Base-by-base conservation (phyloP, 2,797 vertebrate genomes). In the Dryobates pubescens region DNA sequence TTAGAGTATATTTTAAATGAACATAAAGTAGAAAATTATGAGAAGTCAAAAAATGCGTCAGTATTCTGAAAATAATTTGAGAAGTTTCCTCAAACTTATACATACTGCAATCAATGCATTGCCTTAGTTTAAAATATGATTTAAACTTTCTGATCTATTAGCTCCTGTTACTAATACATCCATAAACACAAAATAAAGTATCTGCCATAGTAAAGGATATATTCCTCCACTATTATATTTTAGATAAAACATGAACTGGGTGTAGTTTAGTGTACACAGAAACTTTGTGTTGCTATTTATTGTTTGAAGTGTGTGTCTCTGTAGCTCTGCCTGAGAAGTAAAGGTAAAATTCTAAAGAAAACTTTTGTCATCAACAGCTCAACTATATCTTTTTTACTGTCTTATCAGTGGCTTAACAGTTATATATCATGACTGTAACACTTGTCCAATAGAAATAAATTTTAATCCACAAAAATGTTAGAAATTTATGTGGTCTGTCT, bases 341-440 rank as follows among this genome's bases (percentile, higher is more conserved):
- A 87, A 94, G 38, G 22, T 80, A 63, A 83, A 95, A 84, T 23
- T 87, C 61, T 68, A 61, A 17, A 74, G 54, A 43, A 95, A 95
- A 54, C 22, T 45, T 63, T 51, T 86, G 32, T 30, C 0, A 0
- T 84, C 71, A 89, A n/a, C n/a, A 70, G 41, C 6, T 84, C 45
- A 67, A 16, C 3, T 34, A 45, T 69, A 7, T 57, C 16, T 57
- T 38, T 69, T 57, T 47, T 43, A 32, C 14, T 74, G 4, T 16
- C 2, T 77, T 7, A 34, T 18, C 5, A 63, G 18, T 23, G 6
- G 11, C 10, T 81, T 81, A 83, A 47, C 5, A 26, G 3, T 61
- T 89, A 78, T 73, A 29, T 36, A 78, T 19, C 4, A 54, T 14
- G 16, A 27, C 2, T 29, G 30, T 29, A 86, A 24, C 14, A 68